Conservation (phyloP, 2,888 invertebrate species). For the Mesorhabditis belari region DNA sequence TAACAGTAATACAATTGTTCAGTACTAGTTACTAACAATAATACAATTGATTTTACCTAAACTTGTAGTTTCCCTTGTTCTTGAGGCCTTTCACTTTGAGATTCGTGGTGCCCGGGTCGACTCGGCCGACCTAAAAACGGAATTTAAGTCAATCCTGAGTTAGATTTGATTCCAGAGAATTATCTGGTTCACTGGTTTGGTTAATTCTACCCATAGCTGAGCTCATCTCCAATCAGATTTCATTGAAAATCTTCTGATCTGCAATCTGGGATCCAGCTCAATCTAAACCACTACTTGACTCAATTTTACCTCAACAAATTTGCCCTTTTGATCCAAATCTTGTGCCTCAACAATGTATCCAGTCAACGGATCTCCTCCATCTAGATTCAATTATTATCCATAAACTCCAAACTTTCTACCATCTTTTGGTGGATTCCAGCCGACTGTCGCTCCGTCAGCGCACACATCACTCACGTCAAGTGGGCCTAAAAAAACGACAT, state of each 20-base stretch:
- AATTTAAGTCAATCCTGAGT: conserved; percentile 7
- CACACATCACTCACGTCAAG: conserved; percentile 83
- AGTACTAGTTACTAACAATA: conserved; percentile 5
- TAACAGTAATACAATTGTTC: background rate
- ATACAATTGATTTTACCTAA: conserved; percentile 34
- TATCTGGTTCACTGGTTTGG: too few relatives aligned
- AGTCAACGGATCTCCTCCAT: conserved; percentile 84
- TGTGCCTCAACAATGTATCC: conserved; percentile 86
- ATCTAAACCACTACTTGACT: too few relatives aligned
- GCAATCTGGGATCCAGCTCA: background rate
- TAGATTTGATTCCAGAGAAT: background rate
- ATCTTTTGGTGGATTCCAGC: conserved; percentile 83
- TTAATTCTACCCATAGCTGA: too few relatives aligned
- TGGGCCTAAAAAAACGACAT: too few relatives aligned
- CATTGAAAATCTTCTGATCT: too few relatives aligned
- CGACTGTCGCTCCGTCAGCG: conserved; percentile 86
- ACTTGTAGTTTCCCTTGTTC: conserved; percentile 65
- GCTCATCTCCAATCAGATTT: too few relatives aligned
- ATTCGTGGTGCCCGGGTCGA: conserved; percentile 62
- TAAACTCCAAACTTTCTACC: conserved; percentile 64
- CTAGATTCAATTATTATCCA: conserved; percentile 79
- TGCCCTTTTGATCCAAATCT: conserved; percentile 69
- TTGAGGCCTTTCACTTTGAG: conserved; percentile 67
- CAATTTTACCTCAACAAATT: conserved; percentile 78
- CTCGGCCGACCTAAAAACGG: conserved; percentile 74